A percentile compares a stretch with the other conserved stretches of the same genome.
phyloP scores from a whole-genome alignment of 64 coral and sea anemone species.

The Montipora sp. region DNA sequence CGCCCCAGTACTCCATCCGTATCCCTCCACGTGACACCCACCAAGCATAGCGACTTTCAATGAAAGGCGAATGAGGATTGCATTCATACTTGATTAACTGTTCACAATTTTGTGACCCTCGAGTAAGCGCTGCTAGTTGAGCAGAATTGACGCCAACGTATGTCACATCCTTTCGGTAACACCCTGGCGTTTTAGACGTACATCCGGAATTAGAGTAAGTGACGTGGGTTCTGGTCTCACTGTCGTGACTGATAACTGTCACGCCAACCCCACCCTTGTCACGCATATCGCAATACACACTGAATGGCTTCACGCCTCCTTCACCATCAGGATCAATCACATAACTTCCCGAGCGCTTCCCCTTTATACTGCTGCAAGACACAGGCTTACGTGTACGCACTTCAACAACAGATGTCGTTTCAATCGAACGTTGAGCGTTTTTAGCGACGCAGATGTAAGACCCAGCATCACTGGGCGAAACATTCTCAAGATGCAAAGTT shows the following conservation, averaged over 20 bases:
- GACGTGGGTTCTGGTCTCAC: slow-evolving; percentile 10
- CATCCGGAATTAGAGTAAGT: not conserved
- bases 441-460: slow-evolving; percentile 20
- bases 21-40: slow-evolving; percentile 3
- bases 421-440: slow-evolving; percentile 21
- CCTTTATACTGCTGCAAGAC: not conserved
- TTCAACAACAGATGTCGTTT: not conserved
- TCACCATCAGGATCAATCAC: slow-evolving; percentile 43
- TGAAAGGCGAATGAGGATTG: not conserved
- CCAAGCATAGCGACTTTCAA: not conserved
- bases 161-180: slow-evolving; percentile 7
- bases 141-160: not conserved
- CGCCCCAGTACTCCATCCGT: not conserved
- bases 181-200: not conserved
- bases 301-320: slow-evolving; percentile 26
- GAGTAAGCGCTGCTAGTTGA: slow-evolving; percentile 11
- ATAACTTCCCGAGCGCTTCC: not conserved
- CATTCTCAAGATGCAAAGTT: not conserved
- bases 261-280: slow-evolving; percentile 38
- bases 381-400: not conserved
- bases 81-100: slow-evolving; percentile 37
- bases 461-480: not conserved
- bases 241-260: slow-evolving; percentile 44
- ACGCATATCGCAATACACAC: slow-evolving; percentile 55
- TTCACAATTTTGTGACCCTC: slow-evolving; percentile 25